Evolutionary conservation across 2,797 vertebrate genomes (phyloP).

Genomic region (Thalassophryne amazonica): DNA sequence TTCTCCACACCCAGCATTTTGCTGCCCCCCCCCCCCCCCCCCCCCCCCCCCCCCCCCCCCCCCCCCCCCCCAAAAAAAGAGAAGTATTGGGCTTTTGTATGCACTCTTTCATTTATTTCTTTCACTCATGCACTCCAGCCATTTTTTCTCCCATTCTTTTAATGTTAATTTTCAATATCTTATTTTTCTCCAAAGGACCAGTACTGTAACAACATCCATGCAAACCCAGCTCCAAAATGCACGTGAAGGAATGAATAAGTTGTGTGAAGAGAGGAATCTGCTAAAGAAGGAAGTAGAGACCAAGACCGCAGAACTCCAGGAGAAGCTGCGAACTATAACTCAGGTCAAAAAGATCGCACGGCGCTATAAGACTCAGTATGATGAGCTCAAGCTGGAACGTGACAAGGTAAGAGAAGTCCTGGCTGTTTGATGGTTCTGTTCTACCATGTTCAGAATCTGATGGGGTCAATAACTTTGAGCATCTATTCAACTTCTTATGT

Average conservation of each 20-base stretch:
- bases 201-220: constrained; percentile 79
- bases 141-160: not conserved
- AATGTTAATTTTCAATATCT: too few species aligned
- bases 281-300: constrained; percentile 83
- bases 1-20: too few species aligned
- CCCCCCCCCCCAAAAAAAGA: too few species aligned
- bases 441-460: too few species aligned
- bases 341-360: constrained; percentile 98
- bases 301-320: constrained; percentile 87
- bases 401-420: constrained; percentile 87
- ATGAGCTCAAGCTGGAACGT: constrained; percentile 91
- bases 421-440: too few species aligned
- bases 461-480: too few species aligned
- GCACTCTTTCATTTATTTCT: not conserved
- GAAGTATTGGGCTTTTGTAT: too few species aligned
- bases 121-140: not conserved
- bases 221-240: constrained; percentile 87
- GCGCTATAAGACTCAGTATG: constrained; percentile 95
- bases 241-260: constrained; percentile 82
- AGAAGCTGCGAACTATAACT: constrained; percentile 89
- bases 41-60: too few species aligned
- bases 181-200: constrained; percentile 70
- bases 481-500: too few species aligned
- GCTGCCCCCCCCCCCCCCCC: too few species aligned
- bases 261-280: constrained; percentile 80